phyloP scores from a whole-genome alignment of 2,113 vertebrate genomes.

The Toxotes jaculatrix region DNA sequence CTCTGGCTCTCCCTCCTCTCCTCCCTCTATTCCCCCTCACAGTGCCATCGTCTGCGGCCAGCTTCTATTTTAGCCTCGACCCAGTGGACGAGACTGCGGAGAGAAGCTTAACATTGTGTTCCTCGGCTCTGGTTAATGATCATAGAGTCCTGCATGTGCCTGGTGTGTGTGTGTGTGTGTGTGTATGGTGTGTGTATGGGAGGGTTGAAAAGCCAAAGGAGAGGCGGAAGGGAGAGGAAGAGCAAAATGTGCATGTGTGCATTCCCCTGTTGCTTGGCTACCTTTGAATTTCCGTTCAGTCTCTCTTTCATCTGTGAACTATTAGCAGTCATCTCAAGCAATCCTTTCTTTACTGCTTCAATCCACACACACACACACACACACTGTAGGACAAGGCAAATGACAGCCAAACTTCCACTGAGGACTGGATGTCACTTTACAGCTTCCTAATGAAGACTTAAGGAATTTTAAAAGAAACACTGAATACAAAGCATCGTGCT shows the following conservation, averaged over 20 bases:
- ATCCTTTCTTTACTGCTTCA: slow-evolving; percentile 69
- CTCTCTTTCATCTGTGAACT: slow-evolving; percentile 78
- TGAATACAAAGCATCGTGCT: not conserved
- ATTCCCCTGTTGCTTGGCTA: slow-evolving; percentile 79
- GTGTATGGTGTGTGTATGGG: slow-evolving; percentile 27
- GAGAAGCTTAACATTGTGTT: slow-evolving; percentile 78
- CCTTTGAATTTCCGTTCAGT: slow-evolving; percentile 77
- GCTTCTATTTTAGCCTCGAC: slow-evolving; percentile 74
- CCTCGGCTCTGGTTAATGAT: slow-evolving; percentile 68
- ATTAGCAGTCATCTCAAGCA: slow-evolving; percentile 78
- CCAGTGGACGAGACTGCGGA: slow-evolving; percentile 63
- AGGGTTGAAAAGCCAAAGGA: slow-evolving; percentile 65
- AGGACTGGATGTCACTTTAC: slow-evolving; percentile 33
- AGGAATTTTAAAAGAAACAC: not conserved
- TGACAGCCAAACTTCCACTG: slow-evolving; percentile 13
- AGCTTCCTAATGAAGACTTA: not conserved
- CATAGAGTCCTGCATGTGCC: slow-evolving; percentile 57
- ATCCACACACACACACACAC: slow-evolving; percentile 27
- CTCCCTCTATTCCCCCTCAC: slow-evolving; percentile 1
- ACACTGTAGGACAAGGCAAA: slow-evolving; percentile 14
- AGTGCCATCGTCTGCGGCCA: slow-evolving; percentile 64
- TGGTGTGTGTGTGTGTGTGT: slow-evolving; percentile 43
- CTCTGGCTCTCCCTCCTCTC: slow-evolving; percentile 19
- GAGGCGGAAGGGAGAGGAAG: slow-evolving; percentile 70
- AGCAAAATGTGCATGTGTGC: slow-evolving; percentile 73